These are phyloP conservation scores for Artemia sp. DNA, from an alignment of 2,888 invertebrate species.

Conservation along the genomic window DNA sequence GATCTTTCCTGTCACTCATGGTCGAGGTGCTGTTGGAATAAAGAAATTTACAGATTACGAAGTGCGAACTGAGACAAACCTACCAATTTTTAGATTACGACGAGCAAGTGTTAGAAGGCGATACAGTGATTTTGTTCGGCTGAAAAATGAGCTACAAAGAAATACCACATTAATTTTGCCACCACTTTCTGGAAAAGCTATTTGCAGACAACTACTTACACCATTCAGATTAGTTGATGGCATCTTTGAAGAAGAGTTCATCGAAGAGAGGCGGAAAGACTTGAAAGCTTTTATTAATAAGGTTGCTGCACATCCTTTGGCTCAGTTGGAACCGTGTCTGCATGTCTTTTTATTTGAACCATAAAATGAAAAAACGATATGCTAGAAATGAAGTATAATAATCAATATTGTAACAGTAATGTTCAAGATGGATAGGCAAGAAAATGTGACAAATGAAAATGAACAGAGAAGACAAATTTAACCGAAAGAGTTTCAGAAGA, in stretches of 20 bases:
- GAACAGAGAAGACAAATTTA: too few relatives aligned
- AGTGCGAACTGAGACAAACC: conserved; percentile 64
- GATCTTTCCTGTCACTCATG: too few relatives aligned
- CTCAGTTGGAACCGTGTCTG: conserved; percentile 95
- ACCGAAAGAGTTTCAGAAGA: too few relatives aligned
- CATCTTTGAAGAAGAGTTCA: conserved; percentile 97
- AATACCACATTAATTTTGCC: conserved; percentile 98
- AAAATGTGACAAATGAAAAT: too few relatives aligned
- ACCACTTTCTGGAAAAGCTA: conserved; percentile 89
- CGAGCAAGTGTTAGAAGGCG: conserved; percentile 73
- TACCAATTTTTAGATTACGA: conserved; percentile 98
- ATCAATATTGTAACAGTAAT: conserved; percentile 33
- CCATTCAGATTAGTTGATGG: conserved; percentile 98
- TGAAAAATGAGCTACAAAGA: conserved; percentile 91
- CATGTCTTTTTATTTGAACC: conserved; percentile 99
- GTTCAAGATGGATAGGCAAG: neutral
- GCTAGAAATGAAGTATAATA: conserved; percentile 94
- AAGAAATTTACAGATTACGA: neutral
- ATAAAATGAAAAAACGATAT: conserved; percentile 96
- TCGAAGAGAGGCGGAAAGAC: conserved; percentile 91
- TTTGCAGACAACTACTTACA: conserved; percentile 69
- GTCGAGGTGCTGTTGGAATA: too few relatives aligned
- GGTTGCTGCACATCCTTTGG: conserved; percentile 94
- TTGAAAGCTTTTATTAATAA: conserved; percentile 98
- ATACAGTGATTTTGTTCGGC: conserved; percentile 99